phyloP scores from a whole-genome alignment of 2,113 vertebrate genomes.

The Donacobius atricapilla region DNA sequence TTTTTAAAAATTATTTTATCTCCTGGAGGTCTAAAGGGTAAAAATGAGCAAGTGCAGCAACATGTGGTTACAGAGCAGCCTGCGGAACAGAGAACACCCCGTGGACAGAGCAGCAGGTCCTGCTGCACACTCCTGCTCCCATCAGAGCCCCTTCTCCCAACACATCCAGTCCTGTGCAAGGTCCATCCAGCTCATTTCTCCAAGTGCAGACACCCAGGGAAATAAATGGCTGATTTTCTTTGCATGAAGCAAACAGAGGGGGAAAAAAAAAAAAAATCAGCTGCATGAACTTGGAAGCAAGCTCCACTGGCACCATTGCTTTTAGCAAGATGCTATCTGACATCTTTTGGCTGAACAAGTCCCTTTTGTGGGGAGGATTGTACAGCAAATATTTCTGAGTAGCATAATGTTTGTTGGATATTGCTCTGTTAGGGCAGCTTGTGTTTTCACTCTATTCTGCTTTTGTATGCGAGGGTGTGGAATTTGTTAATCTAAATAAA shows the following conservation, averaged over 20 bases:
- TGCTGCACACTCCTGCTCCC: neutral
- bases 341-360: slow-evolving; percentile 79
- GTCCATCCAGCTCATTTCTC: neutral
- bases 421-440: slow-evolving; percentile 78
- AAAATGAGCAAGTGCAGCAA: neutral
- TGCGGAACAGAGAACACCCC: neutral
- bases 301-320: slow-evolving; percentile 71
- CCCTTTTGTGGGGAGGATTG: slow-evolving; percentile 77
- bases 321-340: slow-evolving; percentile 82
- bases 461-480: slow-evolving; percentile 78
- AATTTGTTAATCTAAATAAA: slow-evolving; percentile 86
- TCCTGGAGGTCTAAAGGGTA: neutral
- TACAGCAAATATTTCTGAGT: slow-evolving; percentile 76
- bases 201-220: neutral
- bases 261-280: neutral
- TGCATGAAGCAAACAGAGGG: slow-evolving; percentile 12
- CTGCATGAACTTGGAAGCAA: slow-evolving; percentile 71
- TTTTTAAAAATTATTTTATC: neutral
- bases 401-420: slow-evolving; percentile 85
- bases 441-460: slow-evolving; percentile 80
- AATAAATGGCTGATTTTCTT: slow-evolving; percentile 14
- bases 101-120: neutral
- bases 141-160: neutral
- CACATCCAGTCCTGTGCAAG: neutral
- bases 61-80: neutral